These are phyloP conservation scores for Apomyelois bistriatella DNA, from an alignment of 2,888 invertebrate genomes.

Conservation along the genomic window DNA sequence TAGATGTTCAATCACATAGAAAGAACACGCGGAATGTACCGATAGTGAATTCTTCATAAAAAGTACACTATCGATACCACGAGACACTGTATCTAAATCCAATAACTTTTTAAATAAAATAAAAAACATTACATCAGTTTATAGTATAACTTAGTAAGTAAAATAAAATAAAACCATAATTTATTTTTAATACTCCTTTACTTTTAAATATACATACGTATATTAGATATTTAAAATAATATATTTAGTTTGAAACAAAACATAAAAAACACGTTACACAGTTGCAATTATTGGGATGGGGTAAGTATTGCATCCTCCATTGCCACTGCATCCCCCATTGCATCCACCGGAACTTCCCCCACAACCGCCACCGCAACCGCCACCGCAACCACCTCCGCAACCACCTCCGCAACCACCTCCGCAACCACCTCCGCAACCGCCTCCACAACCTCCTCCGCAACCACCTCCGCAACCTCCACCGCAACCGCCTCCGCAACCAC, in stretches of 20 bases:
- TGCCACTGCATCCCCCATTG: constrained; percentile 6
- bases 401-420: constrained; percentile 1
- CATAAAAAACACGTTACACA: background rate
- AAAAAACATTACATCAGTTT: no score
- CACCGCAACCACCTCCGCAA: background rate
- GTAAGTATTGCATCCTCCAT: background rate
- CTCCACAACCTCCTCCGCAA: background rate
- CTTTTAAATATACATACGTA: background rate
- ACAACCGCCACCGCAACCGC: background rate
- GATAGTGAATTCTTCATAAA: no score
- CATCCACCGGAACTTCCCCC: background rate
- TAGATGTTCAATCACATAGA: no score
- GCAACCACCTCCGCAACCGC: background rate
- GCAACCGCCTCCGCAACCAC: constrained; percentile 1
- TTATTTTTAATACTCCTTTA: no score
- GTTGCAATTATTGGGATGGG: background rate
- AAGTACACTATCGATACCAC: no score
- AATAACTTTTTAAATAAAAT: no score
- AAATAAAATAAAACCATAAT: no score
- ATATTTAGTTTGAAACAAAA: background rate
- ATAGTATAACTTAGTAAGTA: no score
- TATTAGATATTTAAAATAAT: background rate
- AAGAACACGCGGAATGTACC: no score
- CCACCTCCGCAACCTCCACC: constrained; percentile 3
- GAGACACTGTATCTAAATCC: no score